phyloP scores from a whole-genome alignment of 2,888 invertebrate genomes.

The Eretmocerus hayati region DNA sequence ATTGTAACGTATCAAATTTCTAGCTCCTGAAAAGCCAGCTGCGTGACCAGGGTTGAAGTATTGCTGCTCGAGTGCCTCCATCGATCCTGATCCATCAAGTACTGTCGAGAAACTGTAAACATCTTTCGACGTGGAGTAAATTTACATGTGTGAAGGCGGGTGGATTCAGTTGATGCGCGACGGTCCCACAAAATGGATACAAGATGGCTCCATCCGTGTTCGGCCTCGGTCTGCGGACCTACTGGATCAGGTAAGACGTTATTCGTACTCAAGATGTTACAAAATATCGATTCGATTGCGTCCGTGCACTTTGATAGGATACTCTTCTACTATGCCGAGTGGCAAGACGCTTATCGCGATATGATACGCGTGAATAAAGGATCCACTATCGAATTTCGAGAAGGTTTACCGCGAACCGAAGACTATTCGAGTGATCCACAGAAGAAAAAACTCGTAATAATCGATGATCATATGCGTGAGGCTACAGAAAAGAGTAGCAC shows the following conservation, averaged over 20 bases:
- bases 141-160: no score
- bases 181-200: no score
- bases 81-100: no score
- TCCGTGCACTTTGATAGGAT: not conserved
- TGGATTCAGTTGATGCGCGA: no score
- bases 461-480: not conserved
- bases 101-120: no score
- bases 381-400: not conserved
- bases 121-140: no score
- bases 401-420: not conserved
- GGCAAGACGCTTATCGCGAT: no score
- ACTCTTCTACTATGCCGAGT: not conserved
- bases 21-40: not conserved
- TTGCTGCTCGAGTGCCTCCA: no score
- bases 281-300: not conserved
- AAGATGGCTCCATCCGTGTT: not conserved
- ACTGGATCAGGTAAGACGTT: not conserved
- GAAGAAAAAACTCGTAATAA: not conserved
- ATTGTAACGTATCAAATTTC: not conserved
- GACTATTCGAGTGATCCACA: not conserved
- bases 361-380: not conserved
- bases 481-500: not conserved
- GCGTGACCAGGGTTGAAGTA: not conserved
- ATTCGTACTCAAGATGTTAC: not conserved
- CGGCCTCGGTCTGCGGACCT: not conserved